Evolutionary conservation across 2,113 vertebrate genomes (phyloP), one percentile per base, ranked within the genome.

Genomic region (Burhinus bistriatus): DNA sequence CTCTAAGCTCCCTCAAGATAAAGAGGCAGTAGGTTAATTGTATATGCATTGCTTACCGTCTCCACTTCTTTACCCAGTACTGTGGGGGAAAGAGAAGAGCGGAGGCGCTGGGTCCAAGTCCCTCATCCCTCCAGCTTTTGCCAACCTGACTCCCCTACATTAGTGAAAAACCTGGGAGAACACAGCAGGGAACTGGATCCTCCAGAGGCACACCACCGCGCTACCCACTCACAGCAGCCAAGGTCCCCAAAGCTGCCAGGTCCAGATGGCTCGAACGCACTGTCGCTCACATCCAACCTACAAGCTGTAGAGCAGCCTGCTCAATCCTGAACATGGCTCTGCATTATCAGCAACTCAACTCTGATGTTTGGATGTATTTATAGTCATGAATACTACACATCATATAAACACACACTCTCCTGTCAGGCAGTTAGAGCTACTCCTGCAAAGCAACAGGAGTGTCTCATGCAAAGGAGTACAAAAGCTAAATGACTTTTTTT

Each of bases 11-110:
- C 84, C 59, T 85, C 82, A 69, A 94, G 70, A 80, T 58, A 57
- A 55, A 77, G 76, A 88, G 57, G 68, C 79, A 93, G 83, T 16
- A 83, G 65, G 72, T 95, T 94, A 88, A 95, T 54, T 91, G 54
- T 45, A 59, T 47, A 57, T 25, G 36, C 9, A 44, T 59, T 85
- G 21, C 76, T 87, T 89, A 23, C 58, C 11, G 2, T 20, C 51
- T 73, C 40, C 22, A 29, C 45, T 42, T 36, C 62, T 66, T 64
- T 70, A 27, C 27, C 21, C 30, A 36, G 15, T 2, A 8, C 55
- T 42, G 36, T 0, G 34, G 36, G 44, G 13, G 6, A 15, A 61
- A 62, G 20, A 69, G 20, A 69, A 45, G 26, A 70, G 20, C 32
- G 40, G 29, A 70, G 20, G 15, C 77, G 19, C 7, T 45, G 27